A percentile compares a stretch with the other conserved stretches of the same genome.
Conservation (phyloP, 2,797 vertebrate species). For the Micromesistius poutassou region DNA sequence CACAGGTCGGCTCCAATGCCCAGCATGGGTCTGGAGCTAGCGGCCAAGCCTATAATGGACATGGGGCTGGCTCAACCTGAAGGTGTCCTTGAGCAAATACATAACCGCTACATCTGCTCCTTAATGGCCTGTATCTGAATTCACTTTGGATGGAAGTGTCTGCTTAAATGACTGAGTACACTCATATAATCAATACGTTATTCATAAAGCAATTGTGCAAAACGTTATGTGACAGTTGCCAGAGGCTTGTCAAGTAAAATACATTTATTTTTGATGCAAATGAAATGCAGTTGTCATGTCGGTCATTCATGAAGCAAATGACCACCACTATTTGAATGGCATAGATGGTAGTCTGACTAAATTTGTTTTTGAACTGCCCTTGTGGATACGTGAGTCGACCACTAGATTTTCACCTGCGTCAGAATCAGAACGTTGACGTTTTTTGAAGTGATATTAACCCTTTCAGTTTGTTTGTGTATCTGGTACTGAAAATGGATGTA, state of each 20-base stretch:
- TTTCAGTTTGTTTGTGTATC: neutral
- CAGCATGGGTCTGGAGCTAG: too few species aligned
- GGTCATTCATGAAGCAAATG: neutral
- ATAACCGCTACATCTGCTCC: neutral
- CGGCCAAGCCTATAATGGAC: neutral
- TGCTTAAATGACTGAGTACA: neutral
- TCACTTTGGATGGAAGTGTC: neutral
- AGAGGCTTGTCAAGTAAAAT: neutral
- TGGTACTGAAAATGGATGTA: neutral
- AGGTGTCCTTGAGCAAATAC: neutral
- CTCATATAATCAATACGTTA: neutral
- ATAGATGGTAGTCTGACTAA: neutral
- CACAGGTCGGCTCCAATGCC: too few species aligned
- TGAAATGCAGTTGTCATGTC: neutral
- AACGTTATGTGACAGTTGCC: neutral
- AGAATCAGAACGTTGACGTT: too few species aligned
- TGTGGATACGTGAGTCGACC: neutral
- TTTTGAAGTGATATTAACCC: too few species aligned
- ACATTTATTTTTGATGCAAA: neutral
- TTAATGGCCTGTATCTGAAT: neutral
- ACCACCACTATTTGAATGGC: neutral
- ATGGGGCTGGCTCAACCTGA: neutral
- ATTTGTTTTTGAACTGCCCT: neutral
- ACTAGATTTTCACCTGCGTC: too few species aligned
- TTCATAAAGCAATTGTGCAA: neutral